A percentile compares a stretch with the other conserved stretches of the same genome.
phyloP scores from a whole-genome alignment of 2,888 invertebrate species.

The Drosophila borealis region DNA sequence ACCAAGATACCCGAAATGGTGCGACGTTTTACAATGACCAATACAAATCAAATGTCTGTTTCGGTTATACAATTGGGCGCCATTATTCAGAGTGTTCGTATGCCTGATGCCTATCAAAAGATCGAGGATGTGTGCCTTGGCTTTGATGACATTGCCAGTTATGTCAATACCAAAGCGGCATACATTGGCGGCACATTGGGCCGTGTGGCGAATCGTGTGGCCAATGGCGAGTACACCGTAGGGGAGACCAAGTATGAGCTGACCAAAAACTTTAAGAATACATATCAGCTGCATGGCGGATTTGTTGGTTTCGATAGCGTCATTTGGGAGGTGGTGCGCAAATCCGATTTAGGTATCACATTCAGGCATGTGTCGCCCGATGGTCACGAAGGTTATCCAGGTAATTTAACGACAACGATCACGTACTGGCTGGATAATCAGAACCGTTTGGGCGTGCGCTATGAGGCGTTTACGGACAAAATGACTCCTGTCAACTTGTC shows the following conservation, averaged over 20 bases:
- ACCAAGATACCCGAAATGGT: conserved; percentile 72
- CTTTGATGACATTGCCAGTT: conserved; percentile 88
- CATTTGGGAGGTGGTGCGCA: conserved; percentile 87
- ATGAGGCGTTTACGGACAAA: conserved; percentile 90
- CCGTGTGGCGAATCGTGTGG: conserved; percentile 93
- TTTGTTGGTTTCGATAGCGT: conserved; percentile 92
- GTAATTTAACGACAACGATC: conserved; percentile 90
- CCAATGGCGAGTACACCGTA: conserved; percentile 89
- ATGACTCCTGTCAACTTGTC: conserved; percentile 95
- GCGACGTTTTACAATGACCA: conserved; percentile 81
- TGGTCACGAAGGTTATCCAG: conserved; percentile 95
- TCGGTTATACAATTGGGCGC: conserved; percentile 87
- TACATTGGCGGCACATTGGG: conserved; percentile 96
- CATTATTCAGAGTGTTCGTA: conserved; percentile 90
- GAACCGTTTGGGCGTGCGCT: conserved; percentile 91
- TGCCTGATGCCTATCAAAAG: conserved; percentile 90
- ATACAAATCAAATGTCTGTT: conserved; percentile 76
- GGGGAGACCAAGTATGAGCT: conserved; percentile 89
- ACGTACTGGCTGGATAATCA: conserved; percentile 90
- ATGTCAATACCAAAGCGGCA: conserved; percentile 86
- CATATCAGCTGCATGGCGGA: conserved; percentile 93
- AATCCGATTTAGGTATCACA: conserved; percentile 86
- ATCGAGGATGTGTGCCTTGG: conserved; percentile 92
- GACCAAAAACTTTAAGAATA: conserved; percentile 89
- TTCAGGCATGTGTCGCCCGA: conserved; percentile 92